phyloP scores from a whole-genome alignment of 2,113 vertebrate species.

The Bagarius yarrelli region DNA sequence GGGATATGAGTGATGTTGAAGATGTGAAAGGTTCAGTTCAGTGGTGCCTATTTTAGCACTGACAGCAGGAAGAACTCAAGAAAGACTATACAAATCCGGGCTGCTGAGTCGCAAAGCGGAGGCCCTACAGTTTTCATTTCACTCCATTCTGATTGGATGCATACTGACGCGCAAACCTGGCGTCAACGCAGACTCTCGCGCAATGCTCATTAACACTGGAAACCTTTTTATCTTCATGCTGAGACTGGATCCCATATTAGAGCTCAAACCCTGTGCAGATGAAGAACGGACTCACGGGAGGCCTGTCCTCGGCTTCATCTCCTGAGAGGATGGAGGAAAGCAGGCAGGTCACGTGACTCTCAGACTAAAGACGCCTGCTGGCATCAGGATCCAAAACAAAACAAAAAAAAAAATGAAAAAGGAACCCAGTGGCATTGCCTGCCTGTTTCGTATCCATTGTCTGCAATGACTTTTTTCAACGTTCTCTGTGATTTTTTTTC shows the following conservation, averaged over 20 bases:
- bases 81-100: conserved; percentile 49
- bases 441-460: conserved; percentile 74
- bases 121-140: conserved; percentile 56
- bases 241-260: conserved; percentile 55
- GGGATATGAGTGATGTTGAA: conserved; percentile 14
- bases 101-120: conserved; percentile 54
- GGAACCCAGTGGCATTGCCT: conserved; percentile 59
- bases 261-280: conserved; percentile 40
- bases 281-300: neutral
- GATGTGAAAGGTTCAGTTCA: conserved; percentile 52
- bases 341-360: conserved; percentile 46
- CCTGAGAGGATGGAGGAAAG: conserved; percentile 39
- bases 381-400: conserved; percentile 39
- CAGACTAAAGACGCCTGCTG: conserved; percentile 55
- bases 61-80: conserved; percentile 51
- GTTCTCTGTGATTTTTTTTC: conserved; percentile 69
- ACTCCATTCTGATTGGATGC: conserved; percentile 51
- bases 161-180: conserved; percentile 48
- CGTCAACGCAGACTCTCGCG: conserved; percentile 27
- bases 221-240: conserved; percentile 48
- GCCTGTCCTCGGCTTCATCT: neutral
- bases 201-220: conserved; percentile 50
- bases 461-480: conserved; percentile 73
- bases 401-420: conserved; percentile 31
- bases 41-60: conserved; percentile 51